These are phyloP conservation scores for Telmatochromis brachygnathus DNA, from an alignment of 2,113 vertebrate species.

Conservation along the genomic window DNA sequence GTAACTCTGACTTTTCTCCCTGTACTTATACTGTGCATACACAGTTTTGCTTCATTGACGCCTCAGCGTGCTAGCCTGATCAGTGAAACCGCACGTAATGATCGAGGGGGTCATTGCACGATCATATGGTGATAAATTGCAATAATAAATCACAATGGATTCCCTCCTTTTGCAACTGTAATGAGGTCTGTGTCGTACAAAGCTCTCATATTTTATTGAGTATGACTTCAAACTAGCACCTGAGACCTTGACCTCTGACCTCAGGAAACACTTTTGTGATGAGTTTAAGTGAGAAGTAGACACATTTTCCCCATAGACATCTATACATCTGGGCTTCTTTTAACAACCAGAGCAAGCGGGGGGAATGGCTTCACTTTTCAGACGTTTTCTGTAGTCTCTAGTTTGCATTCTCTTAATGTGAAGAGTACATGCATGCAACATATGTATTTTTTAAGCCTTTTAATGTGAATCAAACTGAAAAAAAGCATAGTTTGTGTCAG, in stretches of 20 bases:
- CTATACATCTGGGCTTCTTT: not conserved
- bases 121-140: not conserved
- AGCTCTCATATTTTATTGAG: not conserved
- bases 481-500: not conserved
- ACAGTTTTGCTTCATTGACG: rapidly evolving
- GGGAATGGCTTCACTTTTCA: not conserved
- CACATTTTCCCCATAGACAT: not conserved
- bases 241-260: not conserved
- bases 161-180: not conserved
- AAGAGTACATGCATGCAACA: rapidly evolving
- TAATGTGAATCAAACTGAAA: not conserved
- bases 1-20: not conserved
- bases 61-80: rapidly evolving
- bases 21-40: not conserved
- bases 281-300: not conserved
- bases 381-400: not conserved
- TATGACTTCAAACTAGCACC: not conserved
- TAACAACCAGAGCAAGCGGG: not conserved
- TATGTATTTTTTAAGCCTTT: rapidly evolving
- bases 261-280: not conserved
- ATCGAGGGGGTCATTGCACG: too few relatives aligned
- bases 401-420: not conserved
- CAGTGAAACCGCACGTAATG: rapidly evolving
- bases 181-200: not conserved
- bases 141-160: not conserved